phyloP scores from a whole-genome alignment of 2,888 invertebrate genomes.

The Mythimna ferrago region DNA sequence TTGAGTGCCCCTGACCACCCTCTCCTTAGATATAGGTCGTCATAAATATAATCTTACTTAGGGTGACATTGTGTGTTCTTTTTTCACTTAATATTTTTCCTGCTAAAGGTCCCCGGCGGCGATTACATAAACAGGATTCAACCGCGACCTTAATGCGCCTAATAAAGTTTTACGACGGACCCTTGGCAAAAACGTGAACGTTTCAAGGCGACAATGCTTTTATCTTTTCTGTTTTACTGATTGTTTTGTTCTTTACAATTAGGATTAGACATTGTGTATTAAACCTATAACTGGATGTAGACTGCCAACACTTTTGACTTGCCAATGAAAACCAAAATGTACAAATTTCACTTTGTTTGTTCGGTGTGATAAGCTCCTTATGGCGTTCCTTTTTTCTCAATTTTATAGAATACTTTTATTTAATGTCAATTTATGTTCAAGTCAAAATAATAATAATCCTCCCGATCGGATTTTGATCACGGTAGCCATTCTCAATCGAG shows the following conservation, averaged over 20 bases:
- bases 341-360: conserved; percentile 13
- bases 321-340: conserved; percentile 27
- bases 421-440: neutral
- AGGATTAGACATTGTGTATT: conserved; percentile 75
- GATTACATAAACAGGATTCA: conserved; percentile 91
- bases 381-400: conserved; percentile 20
- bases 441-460: too few relatives aligned
- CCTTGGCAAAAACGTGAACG: conserved; percentile 89
- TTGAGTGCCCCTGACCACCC: conserved; percentile 70
- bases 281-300: conserved; percentile 49
- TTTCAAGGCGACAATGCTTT: conserved; percentile 90
- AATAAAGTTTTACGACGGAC: conserved; percentile 90
- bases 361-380: conserved; percentile 8
- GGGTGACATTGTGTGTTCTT: conserved; percentile 86
- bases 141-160: conserved; percentile 90
- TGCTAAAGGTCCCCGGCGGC: conserved; percentile 88
- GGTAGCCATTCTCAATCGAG: too few relatives aligned
- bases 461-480: too few relatives aligned
- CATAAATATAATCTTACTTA: conserved; percentile 84
- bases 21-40: conserved; percentile 72
- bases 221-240: conserved; percentile 89
- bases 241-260: conserved; percentile 86
- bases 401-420: conserved; percentile 23
- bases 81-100: conserved; percentile 90
- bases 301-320: conserved; percentile 16